Percentiles rank a stretch among this genome's conserved stretches.
phyloP scores from a whole-genome alignment of 2,113 vertebrate genomes.

The Elgaria multicarinata region DNA sequence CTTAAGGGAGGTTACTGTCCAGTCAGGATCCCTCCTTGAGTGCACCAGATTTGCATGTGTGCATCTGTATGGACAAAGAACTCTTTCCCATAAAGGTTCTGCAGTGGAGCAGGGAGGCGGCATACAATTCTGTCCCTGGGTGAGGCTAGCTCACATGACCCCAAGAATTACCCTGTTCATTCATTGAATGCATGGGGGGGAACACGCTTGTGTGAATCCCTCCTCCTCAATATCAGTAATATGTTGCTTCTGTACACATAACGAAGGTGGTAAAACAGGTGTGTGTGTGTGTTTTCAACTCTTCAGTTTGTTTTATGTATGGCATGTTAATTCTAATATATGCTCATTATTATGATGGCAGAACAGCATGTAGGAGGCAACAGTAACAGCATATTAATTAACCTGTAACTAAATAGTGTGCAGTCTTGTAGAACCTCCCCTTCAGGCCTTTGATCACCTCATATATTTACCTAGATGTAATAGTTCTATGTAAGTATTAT shows the following conservation, averaged over 20 bases:
- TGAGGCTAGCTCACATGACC: no score
- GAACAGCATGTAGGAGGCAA: neutral
- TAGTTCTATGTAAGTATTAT: neutral
- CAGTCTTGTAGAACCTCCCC: neutral
- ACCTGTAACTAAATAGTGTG: neutral
- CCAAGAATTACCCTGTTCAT: no score
- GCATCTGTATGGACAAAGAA: no score
- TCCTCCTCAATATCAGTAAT: neutral
- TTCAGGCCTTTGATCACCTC: neutral
- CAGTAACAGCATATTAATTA: neutral
- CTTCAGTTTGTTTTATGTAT: neutral
- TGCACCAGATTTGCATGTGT: no score
- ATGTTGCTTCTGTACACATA: neutral
- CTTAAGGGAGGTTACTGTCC: no score
- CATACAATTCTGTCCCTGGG: no score
- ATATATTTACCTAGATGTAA: neutral
- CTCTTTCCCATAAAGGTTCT: no score
- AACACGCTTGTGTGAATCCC: neutral
- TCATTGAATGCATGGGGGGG: neutral
- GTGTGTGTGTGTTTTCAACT: neutral
- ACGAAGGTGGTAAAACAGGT: neutral
- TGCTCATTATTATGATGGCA: neutral
- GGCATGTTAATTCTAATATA: slow-evolving; percentile 3
- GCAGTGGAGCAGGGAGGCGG: no score
- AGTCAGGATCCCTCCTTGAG: no score